Conservation (phyloP, 2,797 vertebrate genomes). For the Tangara arthus region DNA sequence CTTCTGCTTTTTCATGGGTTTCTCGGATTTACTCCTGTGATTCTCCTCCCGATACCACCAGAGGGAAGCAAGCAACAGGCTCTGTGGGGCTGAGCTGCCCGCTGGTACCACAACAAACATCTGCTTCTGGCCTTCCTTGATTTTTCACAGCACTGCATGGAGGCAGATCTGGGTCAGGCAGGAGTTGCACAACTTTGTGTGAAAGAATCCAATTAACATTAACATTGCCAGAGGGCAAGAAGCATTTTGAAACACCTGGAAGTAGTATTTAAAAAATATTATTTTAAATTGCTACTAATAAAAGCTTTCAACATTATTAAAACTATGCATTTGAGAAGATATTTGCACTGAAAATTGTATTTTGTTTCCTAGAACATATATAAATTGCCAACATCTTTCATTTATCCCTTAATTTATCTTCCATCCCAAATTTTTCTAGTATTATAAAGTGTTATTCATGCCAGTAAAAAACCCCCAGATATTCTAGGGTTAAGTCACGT, state of each 20-base stretch:
- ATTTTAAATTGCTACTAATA: background rate
- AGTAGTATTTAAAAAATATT: background rate
- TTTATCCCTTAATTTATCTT: background rate
- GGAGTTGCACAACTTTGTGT: background rate
- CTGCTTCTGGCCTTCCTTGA: background rate
- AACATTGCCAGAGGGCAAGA: background rate
- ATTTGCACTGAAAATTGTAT: background rate
- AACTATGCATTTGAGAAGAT: background rate
- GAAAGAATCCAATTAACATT: background rate
- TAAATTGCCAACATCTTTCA: background rate
- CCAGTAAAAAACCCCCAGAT: background rate
- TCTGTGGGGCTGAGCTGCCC: background rate
- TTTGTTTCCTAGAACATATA: background rate
- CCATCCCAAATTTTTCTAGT: background rate
- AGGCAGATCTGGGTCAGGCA: background rate
- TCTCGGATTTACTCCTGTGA: background rate
- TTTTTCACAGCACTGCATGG: background rate
- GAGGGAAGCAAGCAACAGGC: fast-evolving
- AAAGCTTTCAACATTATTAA: background rate
- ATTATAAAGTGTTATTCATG: background rate
- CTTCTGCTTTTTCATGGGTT: background rate
- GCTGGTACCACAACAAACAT: background rate
- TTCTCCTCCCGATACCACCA: background rate
- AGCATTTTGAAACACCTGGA: background rate
- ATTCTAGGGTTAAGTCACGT: background rate